Base-by-base conservation (phyloP, 1,140 invertebrate genomes). In the Apis cerana region DNA sequence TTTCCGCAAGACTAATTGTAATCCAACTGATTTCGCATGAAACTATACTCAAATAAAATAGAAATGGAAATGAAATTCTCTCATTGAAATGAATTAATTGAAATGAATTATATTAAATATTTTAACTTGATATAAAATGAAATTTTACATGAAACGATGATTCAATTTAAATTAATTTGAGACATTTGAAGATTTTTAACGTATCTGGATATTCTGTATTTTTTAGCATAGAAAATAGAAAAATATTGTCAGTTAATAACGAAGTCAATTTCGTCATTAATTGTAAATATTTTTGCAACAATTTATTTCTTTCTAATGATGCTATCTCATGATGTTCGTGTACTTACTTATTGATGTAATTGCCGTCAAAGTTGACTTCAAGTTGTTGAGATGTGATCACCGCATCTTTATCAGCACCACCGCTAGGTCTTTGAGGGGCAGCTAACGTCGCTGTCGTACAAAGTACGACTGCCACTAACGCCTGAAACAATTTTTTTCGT, bases 281-380 rank as follows among this genome's bases (percentile, higher is more conserved):
- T 21, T 2, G 33, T 43, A 19, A 43, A 33, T 21, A 5, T 43
- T 67, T 5, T 43, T 12, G 64, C 33, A 11, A 43, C 27, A 10
- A 43, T 21, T 13, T 48, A n/a, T 0, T n/a, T 48, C 21, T 50
- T n/a, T 68, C 65, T 27, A n/a, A 48, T 0, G 13, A 72, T 33
- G 19, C 27, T 19, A 43, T 43, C 33, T 43, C 0, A 11, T 1
- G 4, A 23, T 13, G 33, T 4, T 5, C 59, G 27, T 13, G 9
- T 19, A 87, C 93, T 91, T 90, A 94, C 94, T 94, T 94, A 84
- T 94, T 94, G 65, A 94, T 95, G 89, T 97, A 97, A 91, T 96
- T 97, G 92, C 90, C 95, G 83, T 96, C 95, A 75, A 95, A 94
- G 87, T 95, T 95, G 68, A 95, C 93, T 85, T 95, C 95, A 79